Evolutionary conservation across 30 jellyfish, hydroid and myxozoan genomes (phyloP), one percentile per base, ranked within the genome.

Genomic region (Chironex yamaguchii): DNA sequence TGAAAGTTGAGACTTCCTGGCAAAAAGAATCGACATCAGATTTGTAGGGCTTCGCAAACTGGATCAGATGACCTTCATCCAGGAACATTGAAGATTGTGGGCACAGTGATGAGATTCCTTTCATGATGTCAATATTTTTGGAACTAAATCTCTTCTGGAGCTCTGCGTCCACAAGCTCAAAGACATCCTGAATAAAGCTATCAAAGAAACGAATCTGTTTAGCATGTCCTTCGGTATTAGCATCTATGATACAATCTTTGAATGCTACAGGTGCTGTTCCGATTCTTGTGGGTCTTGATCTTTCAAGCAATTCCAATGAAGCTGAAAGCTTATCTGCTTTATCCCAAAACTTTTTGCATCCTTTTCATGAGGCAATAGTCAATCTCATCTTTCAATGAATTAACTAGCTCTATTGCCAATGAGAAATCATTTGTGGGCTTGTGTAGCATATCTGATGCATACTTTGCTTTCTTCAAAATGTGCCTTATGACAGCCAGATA

Each of bases 41-140:
- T 22, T 76, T 76, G 36, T 28, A 52, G 29, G 30, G 82, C 64
- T 62, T 34, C 1, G 84, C 83, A 64, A 58, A 58, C 17, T 34
- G 54, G 17, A 34, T 36, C 31, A 33, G 76, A 13, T 13, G 4
- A n/a, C 51, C 27, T 33, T 2, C 85, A 58, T 36, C 86, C 72
- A 79, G 35, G 42, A 79, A 79, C 54, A 52, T 58, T 13, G 36
- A 35, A 22, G 86, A 79, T 0, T 22, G 36, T 30, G 91, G 91
- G 6, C 84, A 62, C 53, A 79, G 36, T 30, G 91, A 71, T 32
- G 91, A 32, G 50, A 79, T 79, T 11, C 89, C 82, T 53, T 48
- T 29, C 89, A 76, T 76, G 30, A 76, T 76, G 2, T 11, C 28
- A 4, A 50, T 52, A 54, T 54, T 76, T 30, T 76, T 76, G 2